Percentiles rank a stretch among this genome's conserved stretches.
Conservation (phyloP, 2,888 invertebrate genomes). For the Lottia gigantea region DNA sequence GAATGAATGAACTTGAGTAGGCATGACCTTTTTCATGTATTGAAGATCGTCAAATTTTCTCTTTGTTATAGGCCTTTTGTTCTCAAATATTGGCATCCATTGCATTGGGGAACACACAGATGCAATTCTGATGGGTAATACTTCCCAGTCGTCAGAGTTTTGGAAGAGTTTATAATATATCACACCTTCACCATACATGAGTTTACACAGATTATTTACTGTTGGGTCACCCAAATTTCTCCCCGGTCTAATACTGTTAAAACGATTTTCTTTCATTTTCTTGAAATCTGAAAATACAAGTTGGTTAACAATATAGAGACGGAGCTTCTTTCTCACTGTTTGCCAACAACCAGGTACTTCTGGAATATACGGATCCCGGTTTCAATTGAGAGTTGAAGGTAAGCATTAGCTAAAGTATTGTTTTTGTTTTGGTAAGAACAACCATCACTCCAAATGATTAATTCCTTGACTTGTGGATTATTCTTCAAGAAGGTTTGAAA, state of each 20-base stretch:
- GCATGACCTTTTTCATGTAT: not conserved
- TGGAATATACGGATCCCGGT: not conserved
- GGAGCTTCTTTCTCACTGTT: too few species aligned
- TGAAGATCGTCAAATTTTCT: not conserved
- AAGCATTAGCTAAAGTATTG: not conserved
- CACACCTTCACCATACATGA: too few species aligned
- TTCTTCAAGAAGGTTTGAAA: not conserved
- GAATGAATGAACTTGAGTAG: too few species aligned
- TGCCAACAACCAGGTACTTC: slow-evolving; percentile 4
- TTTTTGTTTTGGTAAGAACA: not conserved
- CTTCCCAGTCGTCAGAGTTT: too few species aligned
- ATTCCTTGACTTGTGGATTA: not conserved
- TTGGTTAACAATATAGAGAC: too few species aligned
- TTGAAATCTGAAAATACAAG: too few species aligned
- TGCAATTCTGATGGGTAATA: not conserved
- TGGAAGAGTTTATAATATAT: too few species aligned
- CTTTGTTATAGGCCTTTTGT: not conserved
- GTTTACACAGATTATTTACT: too few species aligned
- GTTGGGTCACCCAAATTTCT: too few species aligned
- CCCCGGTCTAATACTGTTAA: too few species aligned
- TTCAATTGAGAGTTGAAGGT: not conserved
- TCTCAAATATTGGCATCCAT: not conserved
- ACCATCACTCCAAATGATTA: slow-evolving; percentile 3
- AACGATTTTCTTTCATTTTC: too few species aligned
- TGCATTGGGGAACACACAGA: not conserved